phyloP scores from a whole-genome alignment of 2,888 invertebrate genomes.

The Ophion slaviceki region DNA sequence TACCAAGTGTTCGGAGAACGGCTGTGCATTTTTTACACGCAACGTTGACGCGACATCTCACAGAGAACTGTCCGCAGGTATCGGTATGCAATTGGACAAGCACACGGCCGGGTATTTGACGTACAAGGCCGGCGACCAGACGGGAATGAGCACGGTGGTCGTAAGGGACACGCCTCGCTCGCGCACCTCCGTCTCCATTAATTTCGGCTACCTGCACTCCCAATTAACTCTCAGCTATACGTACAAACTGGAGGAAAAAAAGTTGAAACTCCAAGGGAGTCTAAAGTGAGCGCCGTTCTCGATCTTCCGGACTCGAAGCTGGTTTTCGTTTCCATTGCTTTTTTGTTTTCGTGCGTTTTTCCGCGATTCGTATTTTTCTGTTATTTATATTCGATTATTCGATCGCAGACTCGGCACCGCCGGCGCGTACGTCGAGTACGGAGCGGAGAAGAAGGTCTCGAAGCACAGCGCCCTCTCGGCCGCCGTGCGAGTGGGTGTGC shows the following conservation, averaged over 20 bases:
- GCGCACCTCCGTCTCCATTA: constrained; percentile 85
- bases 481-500: constrained; percentile 92
- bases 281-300: constrained; percentile 87
- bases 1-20: no score
- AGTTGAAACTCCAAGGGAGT: constrained; percentile 90
- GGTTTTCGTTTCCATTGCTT: not conserved
- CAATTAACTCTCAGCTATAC: constrained; percentile 91
- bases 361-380: no score
- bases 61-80: constrained; percentile 84
- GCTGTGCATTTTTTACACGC: no score
- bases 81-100: constrained; percentile 94
- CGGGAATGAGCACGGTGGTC: constrained; percentile 91
- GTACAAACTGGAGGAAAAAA: constrained; percentile 91
- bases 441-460: constrained; percentile 96
- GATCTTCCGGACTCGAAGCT: not conserved
- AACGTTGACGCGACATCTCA: not conserved
- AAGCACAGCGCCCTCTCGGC: constrained; percentile 95
- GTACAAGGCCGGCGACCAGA: constrained; percentile 88
- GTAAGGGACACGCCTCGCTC: constrained; percentile 88
- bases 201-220: constrained; percentile 93
- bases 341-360: no score
- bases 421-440: constrained; percentile 94
- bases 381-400: not conserved
- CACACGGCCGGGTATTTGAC: constrained; percentile 95
- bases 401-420: constrained; percentile 91